Conservation (phyloP, 1,140 invertebrate species). For the Drosophila arawakana region DNA sequence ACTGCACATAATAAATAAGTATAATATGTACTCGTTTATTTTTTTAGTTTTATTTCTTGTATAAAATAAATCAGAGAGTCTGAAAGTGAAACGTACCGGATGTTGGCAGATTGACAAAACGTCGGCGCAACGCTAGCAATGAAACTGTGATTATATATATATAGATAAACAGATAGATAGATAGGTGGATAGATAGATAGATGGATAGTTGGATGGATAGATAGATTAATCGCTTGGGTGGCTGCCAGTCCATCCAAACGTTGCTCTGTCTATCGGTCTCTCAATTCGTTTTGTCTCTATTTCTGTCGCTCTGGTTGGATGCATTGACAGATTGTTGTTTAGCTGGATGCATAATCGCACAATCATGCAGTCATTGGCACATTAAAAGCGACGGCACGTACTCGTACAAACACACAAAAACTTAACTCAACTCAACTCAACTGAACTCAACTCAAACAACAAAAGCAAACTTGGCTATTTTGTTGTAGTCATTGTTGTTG, state of each 20-base stretch:
- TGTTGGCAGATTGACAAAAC: constrained; percentile 77
- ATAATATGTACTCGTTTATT: constrained; percentile 46
- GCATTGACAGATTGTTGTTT: constrained; percentile 78
- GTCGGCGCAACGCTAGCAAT: constrained; percentile 29
- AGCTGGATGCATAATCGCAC: constrained; percentile 71
- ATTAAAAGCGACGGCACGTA: constrained; percentile 60
- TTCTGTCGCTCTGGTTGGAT: constrained; percentile 62
- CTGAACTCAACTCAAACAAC: constrained; percentile 7
- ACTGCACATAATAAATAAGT: constrained; percentile 80
- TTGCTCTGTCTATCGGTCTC: constrained; percentile 4
- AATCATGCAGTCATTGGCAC: constrained; percentile 80
- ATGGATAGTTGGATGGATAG: constrained; percentile 16
- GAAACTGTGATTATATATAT: constrained; percentile 58
- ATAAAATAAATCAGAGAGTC: constrained; percentile 75
- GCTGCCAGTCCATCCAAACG: constrained; percentile 42
- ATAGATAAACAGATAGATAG: constrained; percentile 20
- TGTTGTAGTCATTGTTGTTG: constrained; percentile 42
- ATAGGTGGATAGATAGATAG: constrained; percentile 12
- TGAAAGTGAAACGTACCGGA: constrained; percentile 80
- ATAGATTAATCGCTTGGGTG: constrained; percentile 71
- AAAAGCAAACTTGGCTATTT: constrained; percentile 56
- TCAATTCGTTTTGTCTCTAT: constrained; percentile 19
- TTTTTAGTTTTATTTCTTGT: constrained; percentile 26
- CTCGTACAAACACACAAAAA: constrained; percentile 3
- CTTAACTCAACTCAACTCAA: constrained; percentile 1